Conservation (phyloP, 2,113 vertebrate genomes). For the Cochlearius cochlearius region DNA sequence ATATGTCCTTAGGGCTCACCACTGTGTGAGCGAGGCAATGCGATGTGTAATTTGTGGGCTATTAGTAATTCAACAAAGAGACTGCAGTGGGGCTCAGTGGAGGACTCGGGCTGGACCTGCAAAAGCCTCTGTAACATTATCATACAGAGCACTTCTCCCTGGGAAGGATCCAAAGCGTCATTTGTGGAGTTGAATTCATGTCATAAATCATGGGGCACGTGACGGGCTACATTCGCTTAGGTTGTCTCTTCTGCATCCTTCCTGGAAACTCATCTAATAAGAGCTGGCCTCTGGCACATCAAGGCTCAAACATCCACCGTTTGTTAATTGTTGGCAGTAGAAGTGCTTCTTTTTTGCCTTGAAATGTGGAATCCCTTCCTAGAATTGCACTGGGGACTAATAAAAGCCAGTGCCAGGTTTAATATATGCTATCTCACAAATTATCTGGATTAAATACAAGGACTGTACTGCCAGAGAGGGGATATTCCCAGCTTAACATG, state of each 20-base stretch:
- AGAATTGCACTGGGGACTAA: constrained; percentile 34
- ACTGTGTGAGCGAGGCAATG: background rate
- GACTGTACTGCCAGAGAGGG: constrained; percentile 7
- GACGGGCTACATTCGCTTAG: background rate
- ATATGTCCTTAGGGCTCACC: constrained; percentile 47
- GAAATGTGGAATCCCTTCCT: constrained; percentile 48
- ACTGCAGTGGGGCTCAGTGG: background rate
- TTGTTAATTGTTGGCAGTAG: constrained; percentile 48
- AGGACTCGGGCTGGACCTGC: background rate
- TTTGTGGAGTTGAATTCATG: background rate
- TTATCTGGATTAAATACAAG: constrained; percentile 52
- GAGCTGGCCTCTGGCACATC: background rate
- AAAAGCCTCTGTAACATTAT: background rate
- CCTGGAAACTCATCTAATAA: constrained; percentile 33
- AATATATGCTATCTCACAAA: constrained; percentile 49
- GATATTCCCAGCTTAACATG: constrained; percentile 25
- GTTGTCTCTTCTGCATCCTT: constrained; percentile 24
- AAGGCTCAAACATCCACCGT: background rate
- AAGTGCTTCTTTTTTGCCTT: constrained; percentile 14
- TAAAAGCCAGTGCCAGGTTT: constrained; percentile 39
- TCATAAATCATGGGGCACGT: background rate
- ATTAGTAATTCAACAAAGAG: constrained; percentile 36
- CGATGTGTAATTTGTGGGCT: constrained; percentile 45
- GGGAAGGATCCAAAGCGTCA: constrained; percentile 16
- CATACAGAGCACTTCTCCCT: background rate